These are phyloP conservation scores for Drosophila meridionalis DNA, from an alignment of 2,888 invertebrate genomes.

Conservation along the genomic window DNA sequence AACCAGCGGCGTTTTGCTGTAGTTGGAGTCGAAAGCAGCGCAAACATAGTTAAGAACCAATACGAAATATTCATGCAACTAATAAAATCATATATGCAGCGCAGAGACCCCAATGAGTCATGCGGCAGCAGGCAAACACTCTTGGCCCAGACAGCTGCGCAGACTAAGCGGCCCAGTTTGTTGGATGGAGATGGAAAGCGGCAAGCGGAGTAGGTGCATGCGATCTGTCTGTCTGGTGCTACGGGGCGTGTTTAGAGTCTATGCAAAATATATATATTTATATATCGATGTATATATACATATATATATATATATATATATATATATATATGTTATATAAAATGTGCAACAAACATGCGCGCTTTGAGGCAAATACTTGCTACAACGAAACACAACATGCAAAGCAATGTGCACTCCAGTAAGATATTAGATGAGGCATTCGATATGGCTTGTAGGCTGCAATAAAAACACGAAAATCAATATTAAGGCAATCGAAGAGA, in stretches of 20 bases:
- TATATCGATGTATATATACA: not conserved
- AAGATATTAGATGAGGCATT: slow-evolving; percentile 13
- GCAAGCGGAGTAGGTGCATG: slow-evolving; percentile 22
- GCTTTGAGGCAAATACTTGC: slow-evolving; percentile 65
- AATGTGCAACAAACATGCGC: slow-evolving; percentile 68
- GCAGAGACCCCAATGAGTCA: slow-evolving; percentile 72
- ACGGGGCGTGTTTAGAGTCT: slow-evolving; percentile 63
- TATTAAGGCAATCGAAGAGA: not conserved
- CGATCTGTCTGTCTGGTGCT: slow-evolving; percentile 72
- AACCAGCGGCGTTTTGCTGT: slow-evolving; percentile 76
- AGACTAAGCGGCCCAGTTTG: slow-evolving; percentile 67
- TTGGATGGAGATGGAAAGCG: not conserved
- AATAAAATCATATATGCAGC: slow-evolving; percentile 82
- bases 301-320: not conserved
- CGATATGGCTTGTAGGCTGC: slow-evolving; percentile 10
- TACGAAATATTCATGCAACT: slow-evolving; percentile 50
- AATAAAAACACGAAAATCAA: not conserved
- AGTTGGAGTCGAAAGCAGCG: slow-evolving; percentile 45
- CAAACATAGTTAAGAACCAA: slow-evolving; percentile 37
- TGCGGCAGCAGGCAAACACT: slow-evolving; percentile 34
- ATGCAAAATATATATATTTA: slow-evolving; percentile 24
- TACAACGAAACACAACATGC: slow-evolving; percentile 54
- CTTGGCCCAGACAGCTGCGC: slow-evolving; percentile 74
- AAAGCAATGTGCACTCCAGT: slow-evolving; percentile 33
- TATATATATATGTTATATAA: slow-evolving; percentile 23